Conservation (phyloP, 2,113 vertebrate genomes). For the Piaya cayana region DNA sequence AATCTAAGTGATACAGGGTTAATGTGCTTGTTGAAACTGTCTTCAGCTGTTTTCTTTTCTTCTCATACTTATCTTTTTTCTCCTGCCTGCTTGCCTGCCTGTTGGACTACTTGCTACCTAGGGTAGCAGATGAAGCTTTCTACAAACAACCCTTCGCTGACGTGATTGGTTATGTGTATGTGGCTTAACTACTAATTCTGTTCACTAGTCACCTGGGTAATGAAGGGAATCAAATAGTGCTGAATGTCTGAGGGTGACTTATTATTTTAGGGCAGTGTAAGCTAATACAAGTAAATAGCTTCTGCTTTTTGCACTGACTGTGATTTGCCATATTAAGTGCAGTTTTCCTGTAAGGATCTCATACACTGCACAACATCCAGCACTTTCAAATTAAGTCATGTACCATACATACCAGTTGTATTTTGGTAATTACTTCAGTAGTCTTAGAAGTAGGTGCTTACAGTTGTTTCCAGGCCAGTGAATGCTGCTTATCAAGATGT, state of each 20-base stretch:
- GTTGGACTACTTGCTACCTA: slow-evolving; percentile 88
- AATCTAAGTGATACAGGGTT: not conserved
- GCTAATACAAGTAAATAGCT: not conserved
- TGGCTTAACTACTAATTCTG: slow-evolving; percentile 91
- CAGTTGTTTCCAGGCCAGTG: not conserved
- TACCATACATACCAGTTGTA: not conserved
- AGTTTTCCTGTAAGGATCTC: not conserved
- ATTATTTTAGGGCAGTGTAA: not conserved
- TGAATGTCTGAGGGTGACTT: not conserved
- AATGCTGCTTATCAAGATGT: not conserved
- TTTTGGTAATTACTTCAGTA: not conserved
- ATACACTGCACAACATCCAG: not conserved
- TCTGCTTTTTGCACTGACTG: not conserved
- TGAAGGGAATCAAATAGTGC: not conserved
- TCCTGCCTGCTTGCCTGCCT: slow-evolving; percentile 88
- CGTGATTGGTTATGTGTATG: slow-evolving; percentile 99
- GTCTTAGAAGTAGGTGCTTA: not conserved
- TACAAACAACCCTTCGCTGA: slow-evolving; percentile 99
- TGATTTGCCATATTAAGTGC: not conserved
- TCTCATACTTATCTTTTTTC: slow-evolving; percentile 89
- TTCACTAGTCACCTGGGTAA: slow-evolving; percentile 48
- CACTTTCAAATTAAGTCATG: not conserved
- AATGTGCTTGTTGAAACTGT: slow-evolving; percentile 24
- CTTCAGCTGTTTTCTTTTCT: slow-evolving; percentile 62
- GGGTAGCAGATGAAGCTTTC: slow-evolving; percentile 99